These are phyloP conservation scores for Oscheius onirici DNA, from an alignment of 2,888 invertebrate genomes.

Conservation along the genomic window DNA sequence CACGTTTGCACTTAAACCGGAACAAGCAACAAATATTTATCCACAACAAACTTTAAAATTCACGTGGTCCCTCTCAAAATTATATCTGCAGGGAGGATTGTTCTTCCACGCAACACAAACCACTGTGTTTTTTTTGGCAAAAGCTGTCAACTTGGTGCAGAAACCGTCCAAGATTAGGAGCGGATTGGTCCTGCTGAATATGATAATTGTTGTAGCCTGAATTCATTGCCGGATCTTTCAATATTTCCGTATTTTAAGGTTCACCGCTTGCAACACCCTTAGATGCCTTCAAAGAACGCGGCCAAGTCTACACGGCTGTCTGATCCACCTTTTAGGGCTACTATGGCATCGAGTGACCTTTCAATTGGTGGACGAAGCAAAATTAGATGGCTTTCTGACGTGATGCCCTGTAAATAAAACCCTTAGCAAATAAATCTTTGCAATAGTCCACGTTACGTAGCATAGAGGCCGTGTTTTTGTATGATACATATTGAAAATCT, in stretches of 20 bases:
- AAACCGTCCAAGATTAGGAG: not conserved
- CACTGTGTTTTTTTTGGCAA: too few relatives aligned
- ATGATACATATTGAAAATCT: not conserved
- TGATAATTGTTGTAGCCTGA: not conserved
- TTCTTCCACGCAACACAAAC: too few relatives aligned
- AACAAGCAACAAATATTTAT: too few relatives aligned
- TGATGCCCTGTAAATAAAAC: conserved; percentile 8
- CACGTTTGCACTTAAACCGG: too few relatives aligned
- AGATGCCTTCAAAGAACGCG: not conserved
- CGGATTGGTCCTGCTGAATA: not conserved
- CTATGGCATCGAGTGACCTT: not conserved
- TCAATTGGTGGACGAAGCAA: not conserved
- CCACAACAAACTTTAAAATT: too few relatives aligned
- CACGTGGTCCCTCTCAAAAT: too few relatives aligned
- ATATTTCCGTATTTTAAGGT: not conserved
- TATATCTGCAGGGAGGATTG: too few relatives aligned
- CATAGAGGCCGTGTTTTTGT: not conserved
- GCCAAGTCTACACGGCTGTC: not conserved
- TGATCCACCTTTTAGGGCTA: not conserved
- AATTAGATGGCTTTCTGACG: conserved; percentile 4
- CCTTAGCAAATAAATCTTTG: not conserved
- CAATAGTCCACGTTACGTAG: not conserved
- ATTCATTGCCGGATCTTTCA: not conserved
- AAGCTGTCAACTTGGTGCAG: too few relatives aligned
- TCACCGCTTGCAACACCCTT: not conserved